Percentiles rank a stretch among this genome's conserved stretches.
These are phyloP conservation scores for Chlorodrepanis virens DNA, from an alignment of 2,113 vertebrate species.

Conservation along the genomic window DNA sequence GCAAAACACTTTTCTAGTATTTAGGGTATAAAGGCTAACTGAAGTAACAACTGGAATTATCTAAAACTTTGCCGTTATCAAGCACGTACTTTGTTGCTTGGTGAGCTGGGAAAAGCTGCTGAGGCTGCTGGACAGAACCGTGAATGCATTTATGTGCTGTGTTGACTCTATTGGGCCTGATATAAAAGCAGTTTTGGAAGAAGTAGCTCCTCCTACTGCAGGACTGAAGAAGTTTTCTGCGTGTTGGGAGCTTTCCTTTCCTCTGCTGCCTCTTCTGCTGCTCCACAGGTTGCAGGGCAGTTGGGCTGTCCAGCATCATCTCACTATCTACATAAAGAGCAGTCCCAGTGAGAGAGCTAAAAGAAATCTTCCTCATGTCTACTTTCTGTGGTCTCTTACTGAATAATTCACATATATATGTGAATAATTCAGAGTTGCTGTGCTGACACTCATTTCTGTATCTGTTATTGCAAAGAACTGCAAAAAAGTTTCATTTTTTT, in stretches of 20 bases:
- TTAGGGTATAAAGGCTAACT: not conserved
- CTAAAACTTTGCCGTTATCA: not conserved
- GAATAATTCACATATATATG: not conserved
- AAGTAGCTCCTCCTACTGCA: conserved; percentile 7
- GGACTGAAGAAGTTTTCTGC: not conserved
- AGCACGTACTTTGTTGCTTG: not conserved
- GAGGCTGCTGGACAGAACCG: not conserved
- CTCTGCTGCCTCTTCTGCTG: not conserved
- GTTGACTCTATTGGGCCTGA: not conserved
- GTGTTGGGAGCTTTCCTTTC: not conserved
- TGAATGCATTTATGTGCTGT: not conserved
- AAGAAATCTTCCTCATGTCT: not conserved
- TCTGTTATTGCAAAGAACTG: not conserved
- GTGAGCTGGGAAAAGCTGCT: not conserved
- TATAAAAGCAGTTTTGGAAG: not conserved
- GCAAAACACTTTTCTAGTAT: not conserved
- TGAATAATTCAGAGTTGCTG: not conserved
- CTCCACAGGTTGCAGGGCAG: not conserved
- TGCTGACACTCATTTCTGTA: not conserved
- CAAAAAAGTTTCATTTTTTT: not conserved
- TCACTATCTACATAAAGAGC: not conserved
- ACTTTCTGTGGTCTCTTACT: not conserved
- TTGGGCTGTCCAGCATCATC: not conserved
- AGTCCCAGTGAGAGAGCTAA: not conserved
- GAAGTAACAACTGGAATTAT: not conserved